phyloP scores from a whole-genome alignment of 2,888 invertebrate genomes.

The Leucozona laternaria region DNA sequence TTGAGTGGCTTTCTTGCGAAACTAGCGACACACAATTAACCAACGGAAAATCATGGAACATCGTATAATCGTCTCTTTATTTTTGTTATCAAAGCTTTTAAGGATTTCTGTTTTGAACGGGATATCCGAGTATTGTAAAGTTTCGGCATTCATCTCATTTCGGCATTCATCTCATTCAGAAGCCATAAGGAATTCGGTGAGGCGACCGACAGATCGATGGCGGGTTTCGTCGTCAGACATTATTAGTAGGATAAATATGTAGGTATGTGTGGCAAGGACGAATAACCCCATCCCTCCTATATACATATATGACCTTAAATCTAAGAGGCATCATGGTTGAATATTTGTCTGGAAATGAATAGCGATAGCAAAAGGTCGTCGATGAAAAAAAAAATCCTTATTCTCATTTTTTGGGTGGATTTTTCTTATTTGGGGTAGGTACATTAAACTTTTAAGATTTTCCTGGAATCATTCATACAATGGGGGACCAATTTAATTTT shows the following conservation, averaged over 20 bases:
- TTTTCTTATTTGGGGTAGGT: background rate
- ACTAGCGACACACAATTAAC: slow-evolving; percentile 20
- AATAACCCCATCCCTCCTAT: background rate
- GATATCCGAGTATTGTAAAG: slow-evolving; percentile 22
- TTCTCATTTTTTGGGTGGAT: background rate
- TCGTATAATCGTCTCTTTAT: background rate
- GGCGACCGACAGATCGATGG: no score
- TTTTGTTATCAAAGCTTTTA: slow-evolving; percentile 26
- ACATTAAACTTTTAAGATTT: background rate
- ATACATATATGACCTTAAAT: background rate
- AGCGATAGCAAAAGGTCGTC: background rate
- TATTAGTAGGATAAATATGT: background rate
- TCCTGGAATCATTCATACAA: background rate
- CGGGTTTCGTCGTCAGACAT: background rate
- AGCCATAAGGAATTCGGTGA: background rate
- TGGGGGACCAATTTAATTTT: background rate
- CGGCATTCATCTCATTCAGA: no score
- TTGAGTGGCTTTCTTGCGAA: slow-evolving; percentile 49
- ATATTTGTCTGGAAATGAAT: background rate
- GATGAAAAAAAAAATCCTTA: background rate
- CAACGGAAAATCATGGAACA: slow-evolving; percentile 18
- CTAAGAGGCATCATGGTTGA: background rate
- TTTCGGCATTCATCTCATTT: background rate
- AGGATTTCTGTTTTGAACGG: slow-evolving; percentile 18
- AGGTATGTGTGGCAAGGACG: slow-evolving; percentile 9